phyloP scores from a whole-genome alignment of 2,113 vertebrate genomes.

The Thunnus maccoyii region DNA sequence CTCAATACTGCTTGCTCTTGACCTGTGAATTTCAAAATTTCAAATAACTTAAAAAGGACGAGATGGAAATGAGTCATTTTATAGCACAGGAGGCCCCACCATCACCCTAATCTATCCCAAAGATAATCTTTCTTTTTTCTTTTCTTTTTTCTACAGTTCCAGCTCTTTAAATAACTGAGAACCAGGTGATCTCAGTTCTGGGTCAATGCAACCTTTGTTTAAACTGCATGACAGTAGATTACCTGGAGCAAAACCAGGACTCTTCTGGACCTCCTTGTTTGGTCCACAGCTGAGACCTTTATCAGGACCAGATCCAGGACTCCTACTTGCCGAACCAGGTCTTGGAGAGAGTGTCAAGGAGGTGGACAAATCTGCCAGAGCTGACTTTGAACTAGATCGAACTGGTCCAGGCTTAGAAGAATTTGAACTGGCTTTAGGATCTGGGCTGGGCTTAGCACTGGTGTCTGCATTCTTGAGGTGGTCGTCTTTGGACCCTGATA shows the following conservation, averaged over 20 bases:
- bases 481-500: slow-evolving; percentile 15
- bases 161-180: too few species aligned
- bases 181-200: too few species aligned
- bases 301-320: slow-evolving; percentile 15
- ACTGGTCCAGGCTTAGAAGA: slow-evolving; percentile 6
- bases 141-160: too few species aligned
- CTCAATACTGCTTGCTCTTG: too few species aligned
- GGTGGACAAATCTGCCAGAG: slow-evolving; percentile 26
- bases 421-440: slow-evolving; percentile 11
- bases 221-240: background rate
- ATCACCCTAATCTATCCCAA: too few species aligned
- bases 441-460: background rate
- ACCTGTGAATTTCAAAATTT: too few species aligned
- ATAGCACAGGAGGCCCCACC: too few species aligned
- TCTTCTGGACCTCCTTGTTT: slow-evolving; percentile 13
- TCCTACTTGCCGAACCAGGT: slow-evolving; percentile 16
- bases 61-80: too few species aligned
- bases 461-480: background rate
- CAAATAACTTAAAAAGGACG: too few species aligned
- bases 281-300: slow-evolving; percentile 6
- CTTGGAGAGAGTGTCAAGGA: slow-evolving; percentile 1
- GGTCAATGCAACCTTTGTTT: background rate
- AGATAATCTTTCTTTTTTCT: too few species aligned
- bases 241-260: slow-evolving; percentile 57
- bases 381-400: slow-evolving; percentile 21